Conservation (phyloP, 2,888 invertebrate genomes). For the Eumacrocentrus americanus region DNA sequence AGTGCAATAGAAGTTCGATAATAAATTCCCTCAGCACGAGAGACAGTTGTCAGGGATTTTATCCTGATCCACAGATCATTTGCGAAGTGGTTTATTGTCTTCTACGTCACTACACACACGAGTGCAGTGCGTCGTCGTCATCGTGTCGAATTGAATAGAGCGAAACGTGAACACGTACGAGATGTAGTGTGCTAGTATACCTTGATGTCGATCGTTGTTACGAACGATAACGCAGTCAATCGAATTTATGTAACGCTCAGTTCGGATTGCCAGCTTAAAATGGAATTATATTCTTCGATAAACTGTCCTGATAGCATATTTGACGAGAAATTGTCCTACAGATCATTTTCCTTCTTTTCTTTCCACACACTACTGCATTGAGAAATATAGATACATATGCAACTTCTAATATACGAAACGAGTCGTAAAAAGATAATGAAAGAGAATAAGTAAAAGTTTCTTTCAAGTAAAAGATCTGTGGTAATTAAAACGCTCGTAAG, state of each 20-base stretch:
- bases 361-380: background rate
- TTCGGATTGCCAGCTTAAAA: background rate
- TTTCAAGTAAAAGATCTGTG: background rate
- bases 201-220: constrained; percentile 3
- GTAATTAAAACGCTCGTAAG: background rate
- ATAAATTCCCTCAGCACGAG: constrained; percentile 19
- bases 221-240: constrained; percentile 15
- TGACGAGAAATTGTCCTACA: background rate
- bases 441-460: background rate
- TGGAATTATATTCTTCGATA: background rate
- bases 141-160: background rate
- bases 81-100: constrained; percentile 13
- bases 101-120: background rate
- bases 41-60: constrained; percentile 22
- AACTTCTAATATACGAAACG: background rate
- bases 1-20: constrained; percentile 7
- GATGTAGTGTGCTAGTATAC: background rate
- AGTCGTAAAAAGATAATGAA: background rate
- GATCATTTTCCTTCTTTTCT: background rate
- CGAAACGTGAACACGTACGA: background rate
- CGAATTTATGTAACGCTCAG: constrained; percentile 11
- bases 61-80: constrained; percentile 18
- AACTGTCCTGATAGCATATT: background rate
- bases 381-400: background rate
- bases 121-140: background rate